A percentile compares a stretch with the other conserved stretches of the same genome.
These are phyloP conservation scores for Griposia aprilina DNA, from an alignment of 2,888 invertebrate species.

Conservation along the genomic window DNA sequence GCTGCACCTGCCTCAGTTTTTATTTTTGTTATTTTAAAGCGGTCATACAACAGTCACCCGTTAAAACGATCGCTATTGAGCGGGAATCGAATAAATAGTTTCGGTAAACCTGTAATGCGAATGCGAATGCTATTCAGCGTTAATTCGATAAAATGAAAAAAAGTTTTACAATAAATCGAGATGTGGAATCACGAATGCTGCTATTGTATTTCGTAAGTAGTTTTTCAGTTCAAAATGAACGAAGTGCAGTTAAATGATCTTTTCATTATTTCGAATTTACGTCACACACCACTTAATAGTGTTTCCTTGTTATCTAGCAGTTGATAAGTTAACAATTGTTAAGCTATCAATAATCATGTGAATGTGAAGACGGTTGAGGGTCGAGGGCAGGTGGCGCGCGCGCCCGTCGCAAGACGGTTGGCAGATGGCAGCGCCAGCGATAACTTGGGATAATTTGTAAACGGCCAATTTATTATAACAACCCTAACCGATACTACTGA, in stretches of 20 bases:
- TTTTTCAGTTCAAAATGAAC: not conserved
- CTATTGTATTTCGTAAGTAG: constrained; percentile 1
- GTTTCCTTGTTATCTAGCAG: constrained; percentile 37
- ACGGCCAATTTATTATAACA: constrained; percentile 58
- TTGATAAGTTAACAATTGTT: constrained; percentile 42
- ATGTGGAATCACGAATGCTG: constrained; percentile 1
- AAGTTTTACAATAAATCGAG: constrained; percentile 30
- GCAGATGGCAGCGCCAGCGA: constrained; percentile 62
- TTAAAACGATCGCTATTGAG: constrained; percentile 50
- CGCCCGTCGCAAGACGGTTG: constrained; percentile 59
- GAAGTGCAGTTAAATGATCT: not conserved
- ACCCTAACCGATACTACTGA: constrained; percentile 43
- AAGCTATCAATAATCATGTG: constrained; percentile 49
- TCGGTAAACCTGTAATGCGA: constrained; percentile 33
- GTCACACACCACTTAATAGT: constrained; percentile 8
- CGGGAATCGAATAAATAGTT: constrained; percentile 51
- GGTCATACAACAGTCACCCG: constrained; percentile 47
- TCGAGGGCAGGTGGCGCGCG: constrained; percentile 62
- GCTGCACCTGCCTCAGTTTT: constrained; percentile 59
- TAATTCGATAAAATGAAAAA: constrained; percentile 29
- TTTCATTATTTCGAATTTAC: constrained; percentile 1
- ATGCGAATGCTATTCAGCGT: constrained; percentile 34
- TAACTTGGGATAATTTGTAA: constrained; percentile 61
- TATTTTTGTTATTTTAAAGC: constrained; percentile 58
- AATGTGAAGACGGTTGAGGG: constrained; percentile 61